phyloP scores from a whole-genome alignment of 2,113 vertebrate species.

The Lethenteron reissneri region DNA sequence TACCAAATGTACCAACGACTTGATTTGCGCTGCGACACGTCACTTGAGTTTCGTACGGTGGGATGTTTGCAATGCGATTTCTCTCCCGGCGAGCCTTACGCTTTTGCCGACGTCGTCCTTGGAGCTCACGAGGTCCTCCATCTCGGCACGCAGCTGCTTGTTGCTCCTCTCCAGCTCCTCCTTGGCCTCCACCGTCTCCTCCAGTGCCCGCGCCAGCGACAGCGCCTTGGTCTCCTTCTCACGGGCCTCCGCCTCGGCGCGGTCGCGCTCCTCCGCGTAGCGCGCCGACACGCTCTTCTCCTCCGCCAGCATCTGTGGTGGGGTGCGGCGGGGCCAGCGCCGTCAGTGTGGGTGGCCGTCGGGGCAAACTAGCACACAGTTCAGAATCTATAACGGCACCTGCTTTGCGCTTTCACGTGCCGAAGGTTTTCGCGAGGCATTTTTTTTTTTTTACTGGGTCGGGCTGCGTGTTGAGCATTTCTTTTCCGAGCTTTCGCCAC shows the following conservation, averaged over 20 bases:
- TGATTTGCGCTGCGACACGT: not conserved
- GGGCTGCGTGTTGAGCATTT: too few species aligned
- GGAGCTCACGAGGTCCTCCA: constrained; percentile 94
- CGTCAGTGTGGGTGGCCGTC: too few species aligned
- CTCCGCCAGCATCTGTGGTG: constrained; percentile 58
- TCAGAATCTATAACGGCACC: too few species aligned
- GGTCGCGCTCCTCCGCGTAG: constrained; percentile 68
- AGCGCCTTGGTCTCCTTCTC: constrained; percentile 92
- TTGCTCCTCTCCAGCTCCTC: constrained; percentile 81
- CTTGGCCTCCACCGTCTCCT: constrained; percentile 72
- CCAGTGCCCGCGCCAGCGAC: constrained; percentile 55
- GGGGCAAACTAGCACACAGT: too few species aligned
- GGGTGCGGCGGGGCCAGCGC: not conserved
- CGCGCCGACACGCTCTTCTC: constrained; percentile 78
- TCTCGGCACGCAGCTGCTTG: constrained; percentile 75
- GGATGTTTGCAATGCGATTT: too few species aligned
- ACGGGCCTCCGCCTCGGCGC: constrained; percentile 68
- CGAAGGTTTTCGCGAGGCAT: too few species aligned
- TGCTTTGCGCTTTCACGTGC: too few species aligned
- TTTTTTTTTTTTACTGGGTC: too few species aligned
- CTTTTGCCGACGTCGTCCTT: constrained; percentile 95
- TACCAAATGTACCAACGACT: too few species aligned
- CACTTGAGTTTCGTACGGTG: not conserved
- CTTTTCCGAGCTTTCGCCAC: too few species aligned
- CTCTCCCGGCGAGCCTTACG: constrained; percentile 24